Evolutionary conservation across 2,113 vertebrate species (phyloP).

Genomic region (Oryzias curvinotus): DNA sequence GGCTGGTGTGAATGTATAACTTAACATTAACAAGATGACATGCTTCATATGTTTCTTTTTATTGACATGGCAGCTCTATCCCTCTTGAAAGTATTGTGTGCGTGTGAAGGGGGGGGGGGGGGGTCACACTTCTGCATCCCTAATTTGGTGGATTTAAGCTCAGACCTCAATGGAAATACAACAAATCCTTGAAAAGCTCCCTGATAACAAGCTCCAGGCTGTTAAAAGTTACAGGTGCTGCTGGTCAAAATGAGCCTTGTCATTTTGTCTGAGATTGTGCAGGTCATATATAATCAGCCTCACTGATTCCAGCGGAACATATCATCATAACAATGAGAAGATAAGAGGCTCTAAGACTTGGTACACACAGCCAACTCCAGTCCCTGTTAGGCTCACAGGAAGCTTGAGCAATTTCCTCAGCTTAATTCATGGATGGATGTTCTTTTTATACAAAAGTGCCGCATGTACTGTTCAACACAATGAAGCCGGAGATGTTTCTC

Average conservation of each 20-base stretch:
- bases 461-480: constrained; percentile 27
- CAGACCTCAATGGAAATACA: background rate
- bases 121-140: too few relatives aligned
- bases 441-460: background rate
- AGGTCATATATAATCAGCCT: constrained; percentile 51
- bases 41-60: too few relatives aligned
- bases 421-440: constrained; percentile 10
- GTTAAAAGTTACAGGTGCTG: too few relatives aligned
- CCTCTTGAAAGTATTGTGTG: too few relatives aligned
- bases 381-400: constrained; percentile 4
- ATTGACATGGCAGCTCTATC: too few relatives aligned
- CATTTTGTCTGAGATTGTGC: constrained; percentile 33
- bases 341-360: constrained; percentile 11
- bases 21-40: too few relatives aligned
- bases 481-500: constrained; percentile 18
- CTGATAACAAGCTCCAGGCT: too few relatives aligned
- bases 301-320: constrained; percentile 8
- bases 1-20: too few relatives aligned
- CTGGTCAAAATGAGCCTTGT: constrained; percentile 42
- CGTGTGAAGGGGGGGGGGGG: too few relatives aligned
- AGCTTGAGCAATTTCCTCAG: constrained; percentile 3
- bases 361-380: constrained; percentile 5
- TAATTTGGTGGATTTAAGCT: too few relatives aligned
- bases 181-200: background rate
- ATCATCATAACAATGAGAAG: constrained; percentile 15